A percentile compares a stretch with the other conserved stretches of the same genome.
phyloP scores from a whole-genome alignment of 2,113 vertebrate genomes.

The Hypanus sabinus region DNA sequence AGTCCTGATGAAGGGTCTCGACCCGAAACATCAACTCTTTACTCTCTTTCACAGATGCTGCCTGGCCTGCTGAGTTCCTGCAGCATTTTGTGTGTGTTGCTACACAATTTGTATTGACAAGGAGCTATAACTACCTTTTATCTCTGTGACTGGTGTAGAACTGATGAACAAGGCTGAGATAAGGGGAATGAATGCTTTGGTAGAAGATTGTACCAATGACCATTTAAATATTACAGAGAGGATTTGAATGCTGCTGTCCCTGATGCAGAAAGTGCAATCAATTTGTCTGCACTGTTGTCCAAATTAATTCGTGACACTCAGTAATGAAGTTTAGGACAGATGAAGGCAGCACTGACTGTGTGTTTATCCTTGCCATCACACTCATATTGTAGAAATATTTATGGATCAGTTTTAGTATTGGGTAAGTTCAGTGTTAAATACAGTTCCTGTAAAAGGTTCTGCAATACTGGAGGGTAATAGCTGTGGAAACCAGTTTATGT shows the following conservation, averaged over 20 bases:
- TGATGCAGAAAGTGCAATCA: slow-evolving; percentile 7
- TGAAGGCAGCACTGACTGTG: neutral
- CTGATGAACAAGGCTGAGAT: neutral
- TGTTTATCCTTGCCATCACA: neutral
- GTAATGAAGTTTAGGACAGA: slow-evolving; percentile 22
- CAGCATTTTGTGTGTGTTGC: no score
- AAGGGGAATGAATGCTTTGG: neutral
- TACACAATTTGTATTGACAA: neutral
- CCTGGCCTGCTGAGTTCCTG: no score
- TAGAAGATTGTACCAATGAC: neutral
- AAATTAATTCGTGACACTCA: neutral
- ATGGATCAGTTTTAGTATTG: neutral
- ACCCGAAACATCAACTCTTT: no score
- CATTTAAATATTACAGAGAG: neutral
- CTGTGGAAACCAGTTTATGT: neutral
- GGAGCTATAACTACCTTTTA: neutral
- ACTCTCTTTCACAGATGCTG: no score
- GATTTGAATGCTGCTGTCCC: neutral
- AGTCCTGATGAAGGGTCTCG: no score
- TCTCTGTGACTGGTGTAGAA: neutral
- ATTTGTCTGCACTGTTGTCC: slow-evolving; percentile 6
- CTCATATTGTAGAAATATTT: neutral
- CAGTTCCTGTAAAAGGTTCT: neutral
- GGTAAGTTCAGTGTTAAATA: neutral
- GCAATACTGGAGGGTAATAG: neutral